Percentiles rank a stretch among this genome's conserved stretches.
phyloP scores from a whole-genome alignment of 2,113 vertebrate species.

The Nematolebias whitei region DNA sequence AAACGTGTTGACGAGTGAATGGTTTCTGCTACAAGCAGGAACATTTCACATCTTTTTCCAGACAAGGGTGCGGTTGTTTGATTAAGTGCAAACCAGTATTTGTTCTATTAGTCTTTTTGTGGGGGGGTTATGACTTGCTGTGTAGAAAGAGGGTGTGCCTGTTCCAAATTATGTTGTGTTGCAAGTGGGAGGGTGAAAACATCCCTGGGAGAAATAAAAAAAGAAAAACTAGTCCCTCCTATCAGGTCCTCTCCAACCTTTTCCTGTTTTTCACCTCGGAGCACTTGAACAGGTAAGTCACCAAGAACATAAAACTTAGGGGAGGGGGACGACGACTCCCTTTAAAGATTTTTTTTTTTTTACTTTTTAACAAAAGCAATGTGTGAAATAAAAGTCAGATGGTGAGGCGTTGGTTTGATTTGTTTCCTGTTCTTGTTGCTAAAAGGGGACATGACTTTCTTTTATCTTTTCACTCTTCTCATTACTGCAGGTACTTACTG shows the following conservation, averaged over 20 bases:
- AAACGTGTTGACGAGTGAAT: neutral
- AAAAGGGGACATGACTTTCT: slow-evolving; percentile 41
- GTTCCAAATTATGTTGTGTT: neutral
- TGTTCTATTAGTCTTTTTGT: neutral
- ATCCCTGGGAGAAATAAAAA: neutral
- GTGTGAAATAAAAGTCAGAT: slow-evolving; percentile 27
- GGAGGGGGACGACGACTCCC: neutral
- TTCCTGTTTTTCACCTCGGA: slow-evolving; percentile 14
- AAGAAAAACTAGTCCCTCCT: slow-evolving; percentile 10
- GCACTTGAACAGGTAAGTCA: slow-evolving; percentile 51
- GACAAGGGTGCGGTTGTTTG: slow-evolving; percentile 37
- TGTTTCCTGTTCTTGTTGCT: slow-evolving; percentile 33
- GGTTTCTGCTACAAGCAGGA: neutral
- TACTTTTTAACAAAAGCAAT: neutral
- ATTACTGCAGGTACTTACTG: slow-evolving; percentile 42
- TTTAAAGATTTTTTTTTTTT: neutral
- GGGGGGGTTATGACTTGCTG: neutral
- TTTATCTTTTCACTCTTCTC: slow-evolving; percentile 32
- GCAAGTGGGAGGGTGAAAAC: slow-evolving; percentile 42
- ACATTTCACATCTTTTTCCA: slow-evolving; percentile 11
- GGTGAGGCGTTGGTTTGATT: slow-evolving; percentile 52
- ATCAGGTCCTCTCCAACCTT: slow-evolving; percentile 25
- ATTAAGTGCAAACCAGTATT: slow-evolving; percentile 3
- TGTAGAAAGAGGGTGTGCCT: slow-evolving; percentile 31
- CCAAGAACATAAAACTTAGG: neutral